Evolutionary conservation across 2,797 vertebrate species (phyloP), one percentile per base, ranked within the genome.

Genomic region (Microcaecilia unicolor): DNA sequence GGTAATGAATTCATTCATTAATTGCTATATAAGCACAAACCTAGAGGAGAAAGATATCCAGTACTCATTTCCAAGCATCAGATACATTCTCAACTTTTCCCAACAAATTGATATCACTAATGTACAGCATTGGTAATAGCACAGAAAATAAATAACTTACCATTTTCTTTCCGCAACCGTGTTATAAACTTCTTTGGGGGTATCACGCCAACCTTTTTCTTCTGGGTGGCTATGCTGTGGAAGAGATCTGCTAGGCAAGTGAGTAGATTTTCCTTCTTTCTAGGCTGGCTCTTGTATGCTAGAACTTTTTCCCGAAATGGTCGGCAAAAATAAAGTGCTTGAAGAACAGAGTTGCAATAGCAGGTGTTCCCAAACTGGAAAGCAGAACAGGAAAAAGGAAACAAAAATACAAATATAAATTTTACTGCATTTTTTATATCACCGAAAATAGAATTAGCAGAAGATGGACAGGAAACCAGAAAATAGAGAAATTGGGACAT

Each of bases 241-340:
- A 87, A 87, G 38, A 87, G 80, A 45, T 87, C 84, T 34, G 84
- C 76, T 61, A 87, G 67, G 69, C 84, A 87, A 0, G 81, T 84
- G 10, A 87, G 84, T 9, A 87, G 81, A 42, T 61, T 87, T 48
- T 87, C 84, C 38, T 87, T 87, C 53, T 80, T 85, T 16, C 83
- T 74, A 11, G 81, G 80, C 37, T 85, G 84, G 51, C 78, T 85
- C 63, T 85, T 87, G 67, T 87, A 87, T 0, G 83, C 80, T 31
- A 87, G 73, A 50, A 87, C 84, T 59, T 85, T 85, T 49, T 87
- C 84, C 57, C 84, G 80, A 75, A 86, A 87, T 6, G 84, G 84
- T 53, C 83, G 83, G 64, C 84, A 87, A 54, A 87, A 87, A 71
- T 87, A 87, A 80, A 87, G 83, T 78, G 84, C 84, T 59, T 87